phyloP scores from a whole-genome alignment of 2,888 invertebrate species.

The Zygothrica quintamaculata region DNA sequence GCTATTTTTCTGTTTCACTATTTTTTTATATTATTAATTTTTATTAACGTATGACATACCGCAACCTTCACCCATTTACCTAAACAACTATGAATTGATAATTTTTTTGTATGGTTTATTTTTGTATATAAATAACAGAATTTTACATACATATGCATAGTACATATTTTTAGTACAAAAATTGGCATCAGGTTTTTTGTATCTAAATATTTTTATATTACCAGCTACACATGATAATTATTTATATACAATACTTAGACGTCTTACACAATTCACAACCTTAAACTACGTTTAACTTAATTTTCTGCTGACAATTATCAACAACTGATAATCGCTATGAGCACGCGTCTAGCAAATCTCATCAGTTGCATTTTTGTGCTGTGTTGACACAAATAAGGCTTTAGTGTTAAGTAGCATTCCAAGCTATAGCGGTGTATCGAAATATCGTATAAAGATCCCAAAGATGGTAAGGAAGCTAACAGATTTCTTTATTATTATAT shows the following conservation, averaged over 20 bases:
- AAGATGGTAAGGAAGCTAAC: no score
- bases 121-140: constrained; percentile 2
- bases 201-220: no score
- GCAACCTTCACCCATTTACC: constrained; percentile 71
- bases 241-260: no score
- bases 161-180: no score
- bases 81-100: constrained; percentile 20
- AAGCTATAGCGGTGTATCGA: no score
- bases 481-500: constrained; percentile 13
- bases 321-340: constrained; percentile 4
- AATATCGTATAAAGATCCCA: no score
- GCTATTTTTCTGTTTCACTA: constrained; percentile 35
- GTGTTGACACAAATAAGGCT: constrained; percentile 50
- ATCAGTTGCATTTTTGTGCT: constrained; percentile 38
- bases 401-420: constrained; percentile 51
- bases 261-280: no score
- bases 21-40: constrained; percentile 23
- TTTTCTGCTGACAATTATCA: constrained; percentile 64
- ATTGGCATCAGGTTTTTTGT: no score
- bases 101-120: constrained; percentile 7
- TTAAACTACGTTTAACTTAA: constrained; percentile 58
- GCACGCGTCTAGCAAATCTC: constrained; percentile 10
- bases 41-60: constrained; percentile 45
- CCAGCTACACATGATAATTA: no score
- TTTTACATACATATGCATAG: constrained; percentile 5